Base-by-base conservation (phyloP, 2,888 invertebrate genomes). In the Crematogaster levior region DNA sequence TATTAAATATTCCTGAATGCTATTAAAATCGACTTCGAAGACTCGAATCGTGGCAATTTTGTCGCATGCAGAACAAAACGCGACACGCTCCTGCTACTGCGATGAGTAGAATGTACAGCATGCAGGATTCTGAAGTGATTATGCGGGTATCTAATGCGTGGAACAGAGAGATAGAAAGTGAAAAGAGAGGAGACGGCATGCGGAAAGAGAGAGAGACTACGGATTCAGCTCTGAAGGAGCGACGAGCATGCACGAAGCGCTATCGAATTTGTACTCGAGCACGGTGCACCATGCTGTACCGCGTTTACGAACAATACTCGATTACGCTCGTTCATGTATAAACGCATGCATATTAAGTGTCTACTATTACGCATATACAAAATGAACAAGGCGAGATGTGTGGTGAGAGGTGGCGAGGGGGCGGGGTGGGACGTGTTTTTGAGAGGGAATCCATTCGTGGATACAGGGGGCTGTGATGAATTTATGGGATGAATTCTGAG, bases 341-440 rank as follows among this genome's bases (percentile, higher is more conserved):
- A 66, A 18, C 10, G 24, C 89, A 87, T 90, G 90, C 90, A 60
- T 87, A 81, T 88, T 83, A 80, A 74, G 61, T 85, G 61, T 82
- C 43, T 43, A 83, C 84, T 88, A 88, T 58, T 70, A 88, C 90
- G 86, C 90, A 83, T 83, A 56, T 88, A 90, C 84, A 85, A 89
- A 90, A 90, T 86, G 86, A 90, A 89, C 81, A 84, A 90, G 90
- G 90, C 90, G 86, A 90, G 88, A 90, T 84, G 89, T 90, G 90
- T 90, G 89, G 79, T 88, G 85, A 89, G 84, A 87, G 89, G 12
- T 53, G 86, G 68, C 34, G 58, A 82, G 80, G 15, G 48, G 48
- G n/a, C 5, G 27, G 34, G 61, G 53, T 18, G 37, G 81, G 58
- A 5, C 34, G 56, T 77, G 56, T 43, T 68, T 10, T n/a, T n/a